Percentiles rank a stretch among this genome's conserved stretches.
phyloP scores from a whole-genome alignment of 2,797 vertebrate genomes.

The Phyllotis vaccarum region DNA sequence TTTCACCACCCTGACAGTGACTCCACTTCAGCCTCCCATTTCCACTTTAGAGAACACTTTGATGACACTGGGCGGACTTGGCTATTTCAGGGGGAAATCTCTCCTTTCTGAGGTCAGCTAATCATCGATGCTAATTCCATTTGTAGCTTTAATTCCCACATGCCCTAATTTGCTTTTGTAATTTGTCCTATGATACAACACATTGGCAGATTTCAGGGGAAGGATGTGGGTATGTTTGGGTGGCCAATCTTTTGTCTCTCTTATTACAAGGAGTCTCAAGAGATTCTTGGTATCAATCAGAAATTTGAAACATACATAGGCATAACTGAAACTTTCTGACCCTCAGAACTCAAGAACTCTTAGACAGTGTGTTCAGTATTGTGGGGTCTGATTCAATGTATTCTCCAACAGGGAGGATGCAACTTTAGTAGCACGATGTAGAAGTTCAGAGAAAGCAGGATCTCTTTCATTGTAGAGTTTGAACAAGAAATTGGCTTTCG shows the following conservation, averaged over 20 bases:
- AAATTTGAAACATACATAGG: not conserved
- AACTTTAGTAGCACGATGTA: not conserved
- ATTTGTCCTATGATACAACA: not conserved
- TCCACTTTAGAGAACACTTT: not conserved
- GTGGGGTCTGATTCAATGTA: not conserved
- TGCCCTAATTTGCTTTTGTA: not conserved
- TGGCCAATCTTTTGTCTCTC: slow-evolving; percentile 9
- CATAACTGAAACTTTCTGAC: not conserved
- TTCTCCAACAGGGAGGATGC: not conserved
- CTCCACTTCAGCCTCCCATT: not conserved
- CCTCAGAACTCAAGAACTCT: slow-evolving; percentile 11
- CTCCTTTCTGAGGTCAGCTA: not conserved
- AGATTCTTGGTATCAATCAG: not conserved
- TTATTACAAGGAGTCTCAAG: slow-evolving; percentile 12
- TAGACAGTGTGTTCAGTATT: not conserved
- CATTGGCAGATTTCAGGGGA: not conserved
- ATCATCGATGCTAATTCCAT: slow-evolving; percentile 39
- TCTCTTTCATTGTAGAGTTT: not conserved
- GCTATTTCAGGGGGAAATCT: not conserved
- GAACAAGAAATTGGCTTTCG: not conserved
- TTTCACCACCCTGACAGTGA: not conserved
- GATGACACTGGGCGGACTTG: not conserved
- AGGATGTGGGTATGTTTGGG: not conserved
- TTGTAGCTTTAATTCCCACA: slow-evolving; percentile 12
- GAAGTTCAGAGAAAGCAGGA: not conserved